A percentile compares a stretch with the other conserved stretches of the same genome.
phyloP scores from a whole-genome alignment of 2,888 invertebrate genomes.

The Linnaemya vulpina region DNA sequence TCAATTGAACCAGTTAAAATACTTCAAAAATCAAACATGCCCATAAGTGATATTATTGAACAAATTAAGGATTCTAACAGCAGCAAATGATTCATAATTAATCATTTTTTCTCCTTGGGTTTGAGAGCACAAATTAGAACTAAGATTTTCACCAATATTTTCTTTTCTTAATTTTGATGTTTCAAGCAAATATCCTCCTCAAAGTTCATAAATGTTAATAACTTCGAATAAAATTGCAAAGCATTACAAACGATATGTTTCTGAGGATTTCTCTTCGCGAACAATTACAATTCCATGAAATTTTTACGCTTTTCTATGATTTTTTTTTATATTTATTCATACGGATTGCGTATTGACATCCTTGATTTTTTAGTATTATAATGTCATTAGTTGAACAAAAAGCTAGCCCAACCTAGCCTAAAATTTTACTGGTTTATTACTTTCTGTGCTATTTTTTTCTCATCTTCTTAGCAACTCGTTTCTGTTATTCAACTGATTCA shows the following conservation, averaged over 20 bases:
- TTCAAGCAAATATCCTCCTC: not conserved
- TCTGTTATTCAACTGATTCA: too few relatives aligned
- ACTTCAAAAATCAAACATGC: not conserved
- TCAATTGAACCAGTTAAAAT: not conserved
- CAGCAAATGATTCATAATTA: not conserved
- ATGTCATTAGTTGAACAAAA: too few relatives aligned
- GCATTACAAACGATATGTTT: not conserved
- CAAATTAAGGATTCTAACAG: not conserved
- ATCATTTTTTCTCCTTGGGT: constrained; percentile 48
- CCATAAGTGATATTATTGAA: too few relatives aligned
- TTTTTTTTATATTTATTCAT: not conserved
- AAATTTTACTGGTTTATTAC: too few relatives aligned
- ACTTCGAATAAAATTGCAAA: not conserved
- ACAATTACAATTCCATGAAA: too few relatives aligned
- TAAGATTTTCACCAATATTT: constrained; percentile 50
- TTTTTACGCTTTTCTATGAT: too few relatives aligned
- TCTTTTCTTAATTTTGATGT: constrained; percentile 3
- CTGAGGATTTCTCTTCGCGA: constrained; percentile 1
- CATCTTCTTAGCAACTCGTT: too few relatives aligned
- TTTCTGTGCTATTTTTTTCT: too few relatives aligned
- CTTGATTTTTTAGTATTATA: too few relatives aligned
- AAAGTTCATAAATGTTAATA: constrained; percentile 11
- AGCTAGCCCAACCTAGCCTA: too few relatives aligned
- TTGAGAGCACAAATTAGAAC: constrained; percentile 67
- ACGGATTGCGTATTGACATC: too few relatives aligned